Base-by-base conservation (phyloP, 2,888 invertebrate genomes). In the Drosophila helvetica region DNA sequence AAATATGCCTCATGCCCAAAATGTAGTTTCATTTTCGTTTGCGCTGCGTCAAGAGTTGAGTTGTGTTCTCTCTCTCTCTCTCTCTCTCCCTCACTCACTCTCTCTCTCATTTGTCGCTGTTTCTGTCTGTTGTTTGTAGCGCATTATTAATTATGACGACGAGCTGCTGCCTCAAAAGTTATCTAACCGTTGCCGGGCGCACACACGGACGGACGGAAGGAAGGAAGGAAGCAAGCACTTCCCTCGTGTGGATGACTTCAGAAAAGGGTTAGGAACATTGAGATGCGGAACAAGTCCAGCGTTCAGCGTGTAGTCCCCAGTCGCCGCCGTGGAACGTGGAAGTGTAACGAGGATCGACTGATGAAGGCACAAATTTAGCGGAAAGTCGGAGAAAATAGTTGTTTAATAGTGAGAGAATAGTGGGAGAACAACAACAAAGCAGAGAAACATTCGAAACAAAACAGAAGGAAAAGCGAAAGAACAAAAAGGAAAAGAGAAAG, bases 91-190 rank as follows among this genome's bases (percentile, higher is more conserved):
- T 22, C 22, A 5, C 22, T 0, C 22, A 60, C 7, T 43, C 22
- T n/a, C 33, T 52, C 38, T 9, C 46, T 67, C 47, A 17, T 25
- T 27, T 65, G 10, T 57, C 55, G 51, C 59, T 68, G 46, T 30
- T 47, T 58, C 25, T 47, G 43, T 64, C 46, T 55, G 46, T 15
- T 75, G 68, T 67, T 79, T 71, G 74, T 71, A 78, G 83, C 81
- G 75, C 79, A 80, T 75, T 86, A 84, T 86, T 86, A 83, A 86
- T 86, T 86, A 83, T 79, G 84, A 80, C 74, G 74, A 70, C 77
- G 74, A 63, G 56, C 68, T 72, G 78, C 38, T 38, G 38, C 38
- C 70, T 83, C 83, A 83, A 83, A 83, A 79, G 76, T 83, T 83
- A 84, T 79, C 78, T 84, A 83, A 83, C 86, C 86, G 84, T 84